These are phyloP conservation scores for Delia radicum DNA, from an alignment of 1,140 invertebrate species.

Conservation along the genomic window DNA sequence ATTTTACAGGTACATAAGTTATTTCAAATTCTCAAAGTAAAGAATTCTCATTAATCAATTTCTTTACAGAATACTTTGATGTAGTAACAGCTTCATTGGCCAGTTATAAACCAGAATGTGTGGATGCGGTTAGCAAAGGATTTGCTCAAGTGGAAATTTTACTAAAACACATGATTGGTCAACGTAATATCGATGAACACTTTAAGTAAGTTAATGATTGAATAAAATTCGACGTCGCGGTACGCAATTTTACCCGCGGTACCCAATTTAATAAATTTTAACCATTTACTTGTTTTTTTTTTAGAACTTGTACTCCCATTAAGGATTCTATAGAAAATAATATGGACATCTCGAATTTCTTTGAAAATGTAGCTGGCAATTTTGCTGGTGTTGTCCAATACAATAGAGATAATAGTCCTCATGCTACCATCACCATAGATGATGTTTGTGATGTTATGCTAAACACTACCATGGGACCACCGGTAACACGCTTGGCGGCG, in stretches of 20 bases:
- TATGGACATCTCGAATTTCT: slow-evolving; percentile 81
- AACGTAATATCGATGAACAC: slow-evolving; percentile 64
- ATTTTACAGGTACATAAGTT: slow-evolving; percentile 70
- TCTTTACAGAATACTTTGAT: slow-evolving; percentile 70
- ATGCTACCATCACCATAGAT: slow-evolving; percentile 78
- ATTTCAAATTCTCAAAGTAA: background rate
- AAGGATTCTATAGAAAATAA: slow-evolving; percentile 62
- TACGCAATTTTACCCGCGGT: too few relatives aligned
- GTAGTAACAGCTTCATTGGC: slow-evolving; percentile 71
- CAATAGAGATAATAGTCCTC: slow-evolving; percentile 87
- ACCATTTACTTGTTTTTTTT: too few relatives aligned
- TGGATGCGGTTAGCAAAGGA: slow-evolving; percentile 64
- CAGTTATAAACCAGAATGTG: slow-evolving; percentile 64
- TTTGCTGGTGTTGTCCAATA: slow-evolving; percentile 90
- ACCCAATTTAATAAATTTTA: too few relatives aligned
- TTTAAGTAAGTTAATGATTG: slow-evolving; percentile 63
- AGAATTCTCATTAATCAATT: background rate
- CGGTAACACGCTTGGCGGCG: slow-evolving; percentile 69
- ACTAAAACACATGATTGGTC: slow-evolving; percentile 63
- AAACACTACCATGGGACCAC: slow-evolving; percentile 61
- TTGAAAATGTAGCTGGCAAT: slow-evolving; percentile 77
- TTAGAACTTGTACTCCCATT: slow-evolving; percentile 76
- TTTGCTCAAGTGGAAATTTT: slow-evolving; percentile 67
- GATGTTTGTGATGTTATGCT: slow-evolving; percentile 73
- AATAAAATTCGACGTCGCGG: too few relatives aligned